Conservation (phyloP, 1,140 invertebrate species). For the Hylaeus anthracinus region DNA sequence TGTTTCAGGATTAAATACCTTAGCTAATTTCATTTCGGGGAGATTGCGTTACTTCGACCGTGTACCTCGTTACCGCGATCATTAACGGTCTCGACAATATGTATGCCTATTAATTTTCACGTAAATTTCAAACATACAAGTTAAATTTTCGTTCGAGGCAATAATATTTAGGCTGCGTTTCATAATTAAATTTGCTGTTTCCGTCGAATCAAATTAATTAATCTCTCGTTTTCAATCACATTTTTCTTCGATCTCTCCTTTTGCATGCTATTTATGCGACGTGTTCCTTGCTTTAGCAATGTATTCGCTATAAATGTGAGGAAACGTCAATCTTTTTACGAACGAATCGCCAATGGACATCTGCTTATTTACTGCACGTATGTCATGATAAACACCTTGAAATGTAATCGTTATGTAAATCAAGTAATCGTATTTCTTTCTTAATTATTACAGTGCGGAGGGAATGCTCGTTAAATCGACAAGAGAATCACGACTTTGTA, state of each 20-base stretch:
- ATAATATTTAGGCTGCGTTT: no score
- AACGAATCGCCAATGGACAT: neutral
- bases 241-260: no score
- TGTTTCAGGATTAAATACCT: neutral
- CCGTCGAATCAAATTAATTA: no score
- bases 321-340: no score
- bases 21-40: constrained; percentile 5
- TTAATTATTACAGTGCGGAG: constrained; percentile 48
- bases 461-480: constrained; percentile 77
- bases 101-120: neutral
- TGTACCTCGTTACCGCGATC: neutral
- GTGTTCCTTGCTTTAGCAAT: no score
- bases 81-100: neutral
- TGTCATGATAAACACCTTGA: neutral
- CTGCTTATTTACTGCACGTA: neutral
- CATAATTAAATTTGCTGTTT: no score
- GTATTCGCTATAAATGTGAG: no score
- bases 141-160: no score
- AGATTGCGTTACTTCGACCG: neutral
- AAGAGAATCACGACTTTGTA: constrained; percentile 81
- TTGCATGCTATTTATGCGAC: no score
- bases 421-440: no score
- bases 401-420: neutral
- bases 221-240: no score
- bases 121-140: no score